phyloP scores from a whole-genome alignment of 2,113 vertebrate genomes.

The Megaceryle torquata region DNA sequence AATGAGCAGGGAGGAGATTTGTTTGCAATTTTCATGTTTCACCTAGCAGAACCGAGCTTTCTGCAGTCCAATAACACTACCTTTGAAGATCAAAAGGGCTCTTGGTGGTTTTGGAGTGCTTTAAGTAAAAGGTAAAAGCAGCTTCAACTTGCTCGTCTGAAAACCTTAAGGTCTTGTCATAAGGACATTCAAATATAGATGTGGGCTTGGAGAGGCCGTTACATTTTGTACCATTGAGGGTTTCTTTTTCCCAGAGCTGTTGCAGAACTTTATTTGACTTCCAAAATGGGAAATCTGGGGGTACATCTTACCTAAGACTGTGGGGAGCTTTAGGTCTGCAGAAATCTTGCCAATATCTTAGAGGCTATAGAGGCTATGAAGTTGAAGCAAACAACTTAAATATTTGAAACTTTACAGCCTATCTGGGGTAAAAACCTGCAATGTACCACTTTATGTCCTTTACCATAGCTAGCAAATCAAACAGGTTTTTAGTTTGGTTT shows the following conservation, averaged over 20 bases:
- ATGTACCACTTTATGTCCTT: background rate
- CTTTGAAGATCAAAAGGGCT: background rate
- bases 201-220: background rate
- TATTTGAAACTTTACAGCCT: constrained; percentile 55
- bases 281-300: background rate
- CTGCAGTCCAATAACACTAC: background rate
- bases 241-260: background rate
- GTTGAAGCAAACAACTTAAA: constrained; percentile 33
- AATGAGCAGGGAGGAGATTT: constrained; percentile 12
- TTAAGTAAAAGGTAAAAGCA: background rate
- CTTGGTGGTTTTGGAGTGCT: background rate
- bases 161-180: background rate
- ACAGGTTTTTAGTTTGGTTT: background rate
- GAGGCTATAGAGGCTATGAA: constrained; percentile 45
- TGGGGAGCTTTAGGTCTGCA: background rate
- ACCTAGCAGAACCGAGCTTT: background rate
- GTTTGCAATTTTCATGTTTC: background rate
- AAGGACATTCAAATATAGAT: background rate
- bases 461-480: background rate
- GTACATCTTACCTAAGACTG: background rate
- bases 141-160: background rate
- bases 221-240: background rate
- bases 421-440: constrained; percentile 36
- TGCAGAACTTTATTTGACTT: background rate
- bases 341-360: constrained; percentile 13